Evolutionary conservation across 2,113 vertebrate genomes (phyloP).

Genomic region (Mirza zaza): DNA sequence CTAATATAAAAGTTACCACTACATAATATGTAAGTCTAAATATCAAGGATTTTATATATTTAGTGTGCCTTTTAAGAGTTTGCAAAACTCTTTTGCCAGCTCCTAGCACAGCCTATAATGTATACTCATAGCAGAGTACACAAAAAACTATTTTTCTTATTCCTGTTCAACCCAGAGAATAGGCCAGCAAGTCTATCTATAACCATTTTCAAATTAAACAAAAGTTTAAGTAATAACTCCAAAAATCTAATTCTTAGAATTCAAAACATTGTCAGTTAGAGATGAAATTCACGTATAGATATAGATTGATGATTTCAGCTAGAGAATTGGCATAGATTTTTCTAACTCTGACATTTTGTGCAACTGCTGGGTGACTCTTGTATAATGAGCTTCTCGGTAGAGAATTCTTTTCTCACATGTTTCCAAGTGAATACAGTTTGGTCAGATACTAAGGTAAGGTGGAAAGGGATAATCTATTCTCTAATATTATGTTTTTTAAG

Average conservation of each 20-base stretch:
- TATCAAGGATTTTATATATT: not conserved
- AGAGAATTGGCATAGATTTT: not conserved
- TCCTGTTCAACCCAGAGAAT: not conserved
- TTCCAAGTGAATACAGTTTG: conserved; percentile 17
- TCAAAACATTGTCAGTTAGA: not conserved
- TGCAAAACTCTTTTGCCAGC: not conserved
- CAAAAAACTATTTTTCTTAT: not conserved
- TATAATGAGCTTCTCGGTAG: not conserved
- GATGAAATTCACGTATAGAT: not conserved
- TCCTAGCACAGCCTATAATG: not conserved
- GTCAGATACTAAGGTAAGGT: not conserved
- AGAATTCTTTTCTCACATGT: not conserved
- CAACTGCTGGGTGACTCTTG: not conserved
- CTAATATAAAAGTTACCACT: not conserved
- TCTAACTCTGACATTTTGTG: not conserved
- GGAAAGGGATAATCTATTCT: not conserved
- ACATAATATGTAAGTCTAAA: not conserved
- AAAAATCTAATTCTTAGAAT: not conserved
- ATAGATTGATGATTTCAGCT: not conserved
- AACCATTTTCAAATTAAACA: not conserved
- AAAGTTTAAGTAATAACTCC: not conserved
- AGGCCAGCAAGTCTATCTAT: not conserved
- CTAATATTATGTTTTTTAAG: not conserved
- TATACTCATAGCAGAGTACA: not conserved
- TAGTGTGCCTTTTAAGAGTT: not conserved